Evolutionary conservation across 2,888 invertebrate genomes (phyloP), one percentile per base, ranked within the genome.

Genomic region (Agrotis puta): DNA sequence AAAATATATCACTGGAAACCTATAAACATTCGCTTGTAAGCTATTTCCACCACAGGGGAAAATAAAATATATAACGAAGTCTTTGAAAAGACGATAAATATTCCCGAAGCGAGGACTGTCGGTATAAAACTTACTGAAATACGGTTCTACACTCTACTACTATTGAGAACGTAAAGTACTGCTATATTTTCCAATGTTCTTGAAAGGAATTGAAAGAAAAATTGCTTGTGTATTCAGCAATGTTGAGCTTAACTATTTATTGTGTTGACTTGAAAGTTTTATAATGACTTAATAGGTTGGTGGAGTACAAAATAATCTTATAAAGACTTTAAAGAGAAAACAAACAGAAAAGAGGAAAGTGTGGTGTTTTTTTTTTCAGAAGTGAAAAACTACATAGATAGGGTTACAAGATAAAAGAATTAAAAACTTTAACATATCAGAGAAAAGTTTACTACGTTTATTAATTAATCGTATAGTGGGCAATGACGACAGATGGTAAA

Each of bases 31-130:
- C 27, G 22, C 18, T 14, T 43, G 48, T 20, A 24, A 54, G 54
- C 20, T 24, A 56, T 39, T 39, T 13, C 51, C 0, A 27, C 43
- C 71, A 20, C 54, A 20, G 16, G 22, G 39, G 45, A 61, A 2
- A 51, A 61, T 72, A 61, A 39, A 78, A 76, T 76, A 79, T 27
- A 57, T 43, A 64, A 72, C 50, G 64, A 61, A 72, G 39, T 59
- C 27, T 58, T 58, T 22, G 53, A 9, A 47, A 54, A 20, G 18
- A 39, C 53, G 39, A 51, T 61, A 58, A 74, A 74, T 63, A 74
- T 58, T 66, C 79, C 48, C 53, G 58, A 13, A 58, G 74, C 57
- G 16, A 13, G 11, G 47, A 71, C 74, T 75, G 79, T 64, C 66
- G 45, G 13, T 43, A 39, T 77, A 77, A 73, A 77, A 79, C 79